Base-by-base conservation (phyloP, 23 tunicate species). In the Oikopleura dioica region DNA sequence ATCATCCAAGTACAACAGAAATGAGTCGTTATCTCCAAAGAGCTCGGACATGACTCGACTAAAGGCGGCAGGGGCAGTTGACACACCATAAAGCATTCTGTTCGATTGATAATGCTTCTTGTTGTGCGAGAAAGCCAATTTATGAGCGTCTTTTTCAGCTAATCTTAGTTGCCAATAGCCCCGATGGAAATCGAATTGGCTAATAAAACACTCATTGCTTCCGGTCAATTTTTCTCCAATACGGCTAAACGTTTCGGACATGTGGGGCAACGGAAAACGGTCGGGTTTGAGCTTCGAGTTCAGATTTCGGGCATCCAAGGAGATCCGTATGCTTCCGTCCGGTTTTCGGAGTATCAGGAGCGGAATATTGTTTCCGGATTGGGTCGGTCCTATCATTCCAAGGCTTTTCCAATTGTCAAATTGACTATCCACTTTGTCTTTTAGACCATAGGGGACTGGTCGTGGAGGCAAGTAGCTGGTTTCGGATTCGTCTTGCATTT, bases 1-100 rank as follows among this genome's bases (percentile, higher is more conserved):
- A 28, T 63, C 72, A 63, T 63, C 72, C 33, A 63, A 63, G 26
- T 63, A 63, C n/a, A n/a, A n/a, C n/a, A n/a, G n/a, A n/a, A n/a
- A n/a, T n/a, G n/a, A n/a, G 2, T 12, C 26, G 33, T 63, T 5
- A 16, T 28, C n/a, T n/a, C n/a, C 72, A 28, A 63, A 63, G 2
- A 63, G 33, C 29, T 63, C 33, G 4, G 16, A 31, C 72, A 63
- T 63, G 2, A 63, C 33, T 16, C 33, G 30, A 28, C 72, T 16
- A 28, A 63, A 63, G 2, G 30, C 72, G 26, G 72, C 72, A 16
- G 72, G 72, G 2, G 72, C 72, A 21, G 72, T 12, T 2, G 32
- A 2, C 5, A 63, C 4, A 31, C 72, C 72, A 63, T 63, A 63
- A 21, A 63, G 72, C 4, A 63, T 31, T 2, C 72, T 24, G 33